Conservation (phyloP, 1,140 invertebrate genomes). For the Heliothis subflexa region DNA sequence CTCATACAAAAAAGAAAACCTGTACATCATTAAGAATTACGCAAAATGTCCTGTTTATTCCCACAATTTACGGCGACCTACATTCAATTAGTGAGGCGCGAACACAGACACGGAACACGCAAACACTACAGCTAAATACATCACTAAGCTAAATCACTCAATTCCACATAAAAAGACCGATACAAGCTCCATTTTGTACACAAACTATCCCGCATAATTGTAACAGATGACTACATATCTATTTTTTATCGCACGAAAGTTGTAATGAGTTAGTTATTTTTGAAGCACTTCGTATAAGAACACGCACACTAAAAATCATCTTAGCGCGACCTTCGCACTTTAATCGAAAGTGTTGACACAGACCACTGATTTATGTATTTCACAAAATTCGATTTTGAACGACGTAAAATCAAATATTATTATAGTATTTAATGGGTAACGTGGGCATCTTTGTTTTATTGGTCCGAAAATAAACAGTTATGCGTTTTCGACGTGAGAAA, state of each 20-base stretch:
- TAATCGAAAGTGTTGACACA: slow-evolving; percentile 85
- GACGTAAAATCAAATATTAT: slow-evolving; percentile 73
- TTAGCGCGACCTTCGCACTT: slow-evolving; percentile 71
- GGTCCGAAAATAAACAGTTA: slow-evolving; percentile 58
- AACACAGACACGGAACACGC: slow-evolving; percentile 18
- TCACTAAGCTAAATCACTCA: slow-evolving; percentile 49
- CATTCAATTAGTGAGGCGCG: slow-evolving; percentile 36
- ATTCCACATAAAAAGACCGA: slow-evolving; percentile 39
- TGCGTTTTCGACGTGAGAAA: slow-evolving; percentile 50
- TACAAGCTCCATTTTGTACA: slow-evolving; percentile 43
- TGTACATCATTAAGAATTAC: slow-evolving; percentile 10
- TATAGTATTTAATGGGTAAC: slow-evolving; percentile 63
- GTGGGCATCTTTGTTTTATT: slow-evolving; percentile 70
- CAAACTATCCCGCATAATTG: slow-evolving; percentile 61
- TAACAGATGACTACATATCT: slow-evolving; percentile 77
- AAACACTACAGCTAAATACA: slow-evolving; percentile 1
- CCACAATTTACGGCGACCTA: slow-evolving; percentile 20
- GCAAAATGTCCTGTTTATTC: slow-evolving; percentile 41
- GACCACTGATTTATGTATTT: slow-evolving; percentile 77
- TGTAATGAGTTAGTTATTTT: slow-evolving; percentile 83
- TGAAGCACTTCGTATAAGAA: slow-evolving; percentile 77
- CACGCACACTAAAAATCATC: slow-evolving; percentile 56
- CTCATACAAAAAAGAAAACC: background rate
- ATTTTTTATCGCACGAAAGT: slow-evolving; percentile 80
- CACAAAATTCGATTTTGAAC: slow-evolving; percentile 65